Evolutionary conservation across 2,888 invertebrate genomes (phyloP).

Genomic region (Athetis lepigone): DNA sequence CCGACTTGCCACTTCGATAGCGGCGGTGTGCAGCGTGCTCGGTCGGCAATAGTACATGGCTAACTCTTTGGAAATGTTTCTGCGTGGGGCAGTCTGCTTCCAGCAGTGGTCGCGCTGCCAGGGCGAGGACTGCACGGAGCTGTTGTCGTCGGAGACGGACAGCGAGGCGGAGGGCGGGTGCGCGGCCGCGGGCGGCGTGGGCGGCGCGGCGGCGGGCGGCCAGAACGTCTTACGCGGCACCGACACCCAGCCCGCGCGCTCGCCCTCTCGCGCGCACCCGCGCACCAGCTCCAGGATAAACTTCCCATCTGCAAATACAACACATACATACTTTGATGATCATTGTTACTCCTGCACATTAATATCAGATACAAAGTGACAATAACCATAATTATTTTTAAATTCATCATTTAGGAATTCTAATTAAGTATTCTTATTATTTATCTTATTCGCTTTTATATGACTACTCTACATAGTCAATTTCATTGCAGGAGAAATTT

Average conservation of each 20-base stretch:
- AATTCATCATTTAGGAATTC: too few relatives aligned
- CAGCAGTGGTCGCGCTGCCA: slow-evolving; percentile 97
- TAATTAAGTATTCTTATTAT: not conserved
- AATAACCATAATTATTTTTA: too few relatives aligned
- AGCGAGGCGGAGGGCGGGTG: slow-evolving; percentile 94
- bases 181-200: slow-evolving; percentile 86
- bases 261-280: slow-evolving; percentile 91
- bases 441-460: not conserved
- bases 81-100: slow-evolving; percentile 95
- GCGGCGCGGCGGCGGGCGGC: slow-evolving; percentile 94
- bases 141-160: slow-evolving; percentile 97
- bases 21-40: slow-evolving; percentile 83
- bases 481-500: not conserved
- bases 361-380: not conserved
- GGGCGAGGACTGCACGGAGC: slow-evolving; percentile 96
- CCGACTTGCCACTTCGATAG: slow-evolving; percentile 83
- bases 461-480: too few relatives aligned
- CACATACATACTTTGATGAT: slow-evolving; percentile 34
- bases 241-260: slow-evolving; percentile 96
- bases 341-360: slow-evolving; percentile 16
- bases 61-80: slow-evolving; percentile 93
- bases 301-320: slow-evolving; percentile 93
- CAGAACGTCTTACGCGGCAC: slow-evolving; percentile 97
- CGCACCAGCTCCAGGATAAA: slow-evolving; percentile 95
- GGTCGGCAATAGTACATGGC: slow-evolving; percentile 93